phyloP scores from a whole-genome alignment of 2,113 vertebrate species.

The Planiliza haematocheilus region DNA sequence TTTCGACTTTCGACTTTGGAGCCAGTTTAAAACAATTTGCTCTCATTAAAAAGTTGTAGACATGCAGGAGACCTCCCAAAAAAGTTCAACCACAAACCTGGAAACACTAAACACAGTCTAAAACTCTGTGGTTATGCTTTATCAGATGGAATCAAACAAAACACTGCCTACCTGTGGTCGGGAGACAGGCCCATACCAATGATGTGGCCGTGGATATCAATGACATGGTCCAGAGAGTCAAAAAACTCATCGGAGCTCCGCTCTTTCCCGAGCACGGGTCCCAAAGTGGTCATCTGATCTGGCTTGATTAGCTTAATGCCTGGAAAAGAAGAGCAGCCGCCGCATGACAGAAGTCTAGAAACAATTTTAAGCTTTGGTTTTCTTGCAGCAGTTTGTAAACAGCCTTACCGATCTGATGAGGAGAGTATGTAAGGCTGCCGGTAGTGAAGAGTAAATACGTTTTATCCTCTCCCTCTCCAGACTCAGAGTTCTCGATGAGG shows the following conservation, averaged over 20 bases:
- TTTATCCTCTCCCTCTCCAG: conserved; percentile 78
- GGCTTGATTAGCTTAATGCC: conserved; percentile 96
- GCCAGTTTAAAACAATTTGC: not conserved
- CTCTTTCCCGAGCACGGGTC: conserved; percentile 93
- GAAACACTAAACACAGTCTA: too few species aligned
- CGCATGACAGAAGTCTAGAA: not conserved
- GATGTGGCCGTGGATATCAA: conserved; percentile 96
- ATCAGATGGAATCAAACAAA: too few species aligned
- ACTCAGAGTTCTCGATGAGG: conserved; percentile 64
- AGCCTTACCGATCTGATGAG: conserved; percentile 94
- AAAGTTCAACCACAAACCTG: too few species aligned
- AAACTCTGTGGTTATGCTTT: too few species aligned
- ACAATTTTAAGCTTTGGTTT: not conserved
- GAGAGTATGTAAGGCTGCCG: conserved; percentile 96
- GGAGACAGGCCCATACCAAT: conserved; percentile 98
- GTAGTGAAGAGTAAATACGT: conserved; percentile 98
- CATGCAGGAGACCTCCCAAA: too few species aligned
- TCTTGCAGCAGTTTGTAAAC: not conserved
- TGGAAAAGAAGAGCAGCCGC: conserved; percentile 50
- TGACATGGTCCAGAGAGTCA: conserved; percentile 94
- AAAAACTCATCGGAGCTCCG: conserved; percentile 93
- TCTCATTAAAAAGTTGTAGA: not conserved
- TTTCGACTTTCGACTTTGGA: too few species aligned
- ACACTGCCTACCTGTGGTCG: conserved; percentile 89
- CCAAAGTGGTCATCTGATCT: conserved; percentile 94